phyloP scores from a whole-genome alignment of 2,113 vertebrate genomes.

The Eptatretus burgeri region DNA sequence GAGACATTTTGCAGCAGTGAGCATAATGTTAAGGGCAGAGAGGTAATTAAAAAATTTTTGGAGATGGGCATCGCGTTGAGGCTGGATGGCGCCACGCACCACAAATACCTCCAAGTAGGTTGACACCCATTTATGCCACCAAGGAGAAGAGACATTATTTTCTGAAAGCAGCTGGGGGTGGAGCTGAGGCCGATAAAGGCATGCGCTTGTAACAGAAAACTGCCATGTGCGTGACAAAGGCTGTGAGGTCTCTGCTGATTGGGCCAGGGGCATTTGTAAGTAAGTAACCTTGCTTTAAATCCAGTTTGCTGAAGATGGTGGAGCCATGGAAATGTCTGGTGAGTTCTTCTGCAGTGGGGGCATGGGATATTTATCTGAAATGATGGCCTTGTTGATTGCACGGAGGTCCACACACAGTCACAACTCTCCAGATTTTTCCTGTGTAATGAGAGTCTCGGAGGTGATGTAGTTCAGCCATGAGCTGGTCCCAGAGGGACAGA shows the following conservation, averaged over 20 bases:
- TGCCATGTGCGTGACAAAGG: not conserved
- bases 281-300: constrained; percentile 10
- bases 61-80: no score
- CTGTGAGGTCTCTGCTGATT: constrained; percentile 8
- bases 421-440: constrained; percentile 9
- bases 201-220: constrained; percentile 9
- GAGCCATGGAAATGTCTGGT: not conserved
- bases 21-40: no score
- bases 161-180: constrained; percentile 10
- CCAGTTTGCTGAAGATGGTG: constrained; percentile 9
- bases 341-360: constrained; percentile 10
- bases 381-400: not conserved
- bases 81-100: not conserved
- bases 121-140: not conserved
- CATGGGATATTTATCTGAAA: constrained; percentile 8
- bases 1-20: no score
- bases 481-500: no score
- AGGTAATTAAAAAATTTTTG: no score
- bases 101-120: constrained; percentile 8
- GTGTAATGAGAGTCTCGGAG: not conserved
- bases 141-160: constrained; percentile 8
- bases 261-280: constrained; percentile 10
- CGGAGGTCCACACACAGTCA: constrained; percentile 7
- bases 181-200: constrained; percentile 10
- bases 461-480: no score